Evolutionary conservation across 2,888 invertebrate species (phyloP).

Genomic region (Drosophila mettleri): DNA sequence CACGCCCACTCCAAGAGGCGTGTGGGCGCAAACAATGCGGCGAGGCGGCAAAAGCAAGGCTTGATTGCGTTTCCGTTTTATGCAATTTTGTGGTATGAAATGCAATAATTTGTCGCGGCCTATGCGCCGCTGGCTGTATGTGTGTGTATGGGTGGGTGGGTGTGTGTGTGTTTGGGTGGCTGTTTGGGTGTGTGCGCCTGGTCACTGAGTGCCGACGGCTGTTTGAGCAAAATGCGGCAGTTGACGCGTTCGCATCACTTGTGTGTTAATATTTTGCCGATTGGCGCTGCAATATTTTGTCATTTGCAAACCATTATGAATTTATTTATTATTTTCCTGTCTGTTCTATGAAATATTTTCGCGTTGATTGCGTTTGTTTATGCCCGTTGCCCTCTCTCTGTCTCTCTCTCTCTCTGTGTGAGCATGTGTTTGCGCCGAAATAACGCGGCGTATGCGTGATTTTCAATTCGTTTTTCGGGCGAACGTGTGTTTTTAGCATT

Average conservation of each 20-base stretch:
- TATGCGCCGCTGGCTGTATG: conserved; percentile 36
- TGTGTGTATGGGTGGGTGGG: neutral
- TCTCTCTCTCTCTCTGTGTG: conserved; percentile 11
- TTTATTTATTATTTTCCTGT: conserved; percentile 76
- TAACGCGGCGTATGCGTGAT: conserved; percentile 59
- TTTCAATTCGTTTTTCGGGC: conserved; percentile 58
- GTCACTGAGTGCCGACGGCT: conserved; percentile 1
- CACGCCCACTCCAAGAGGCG: too few species aligned
- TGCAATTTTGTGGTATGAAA: conserved; percentile 74
- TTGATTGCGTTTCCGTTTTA: conserved; percentile 81
- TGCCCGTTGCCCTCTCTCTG: neutral
- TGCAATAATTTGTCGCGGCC: conserved; percentile 77
- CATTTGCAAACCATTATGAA: conserved; percentile 78
- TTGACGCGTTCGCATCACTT: conserved; percentile 39
- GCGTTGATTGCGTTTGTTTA: conserved; percentile 66
- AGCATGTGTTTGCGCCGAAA: conserved; percentile 26
- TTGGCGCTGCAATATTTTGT: conserved; percentile 78
- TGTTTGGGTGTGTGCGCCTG: neutral
- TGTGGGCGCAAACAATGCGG: conserved; percentile 60
- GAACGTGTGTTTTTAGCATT: conserved; percentile 69
- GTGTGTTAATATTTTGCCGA: conserved; percentile 79
- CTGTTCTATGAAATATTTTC: conserved; percentile 46
- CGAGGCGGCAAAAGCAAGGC: conserved; percentile 65
- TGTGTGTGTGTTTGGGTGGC: neutral
- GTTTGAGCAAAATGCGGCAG: conserved; percentile 30